phyloP scores from a whole-genome alignment of 2,888 invertebrate genomes.

The Cyaniris semiargus region DNA sequence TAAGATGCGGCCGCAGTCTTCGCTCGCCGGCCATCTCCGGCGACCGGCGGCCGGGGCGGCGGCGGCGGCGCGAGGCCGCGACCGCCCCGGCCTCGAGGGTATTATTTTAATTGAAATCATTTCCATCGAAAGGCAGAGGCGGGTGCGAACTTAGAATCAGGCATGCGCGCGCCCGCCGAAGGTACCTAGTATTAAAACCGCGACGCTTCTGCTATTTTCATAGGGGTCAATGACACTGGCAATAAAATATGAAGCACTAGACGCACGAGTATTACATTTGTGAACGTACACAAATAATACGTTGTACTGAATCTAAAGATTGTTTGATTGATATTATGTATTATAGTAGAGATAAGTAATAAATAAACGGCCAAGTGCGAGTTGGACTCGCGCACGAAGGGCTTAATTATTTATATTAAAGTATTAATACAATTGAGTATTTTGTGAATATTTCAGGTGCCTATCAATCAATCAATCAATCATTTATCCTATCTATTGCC shows the following conservation, averaged over 20 bases:
- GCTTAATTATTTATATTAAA: no score
- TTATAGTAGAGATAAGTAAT: not conserved
- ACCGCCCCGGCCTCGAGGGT: slow-evolving; percentile 44
- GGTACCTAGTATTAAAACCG: slow-evolving; percentile 63
- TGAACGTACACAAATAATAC: not conserved
- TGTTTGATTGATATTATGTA: not conserved
- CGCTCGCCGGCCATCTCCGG: slow-evolving; percentile 44
- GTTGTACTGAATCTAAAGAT: slow-evolving; percentile 4
- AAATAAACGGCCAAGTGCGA: not conserved
- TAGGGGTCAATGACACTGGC: slow-evolving; percentile 67
- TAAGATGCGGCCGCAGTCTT: slow-evolving; percentile 78
- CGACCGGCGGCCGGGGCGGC: slow-evolving; percentile 39
- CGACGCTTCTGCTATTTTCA: slow-evolving; percentile 64
- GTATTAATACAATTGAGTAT: no score
- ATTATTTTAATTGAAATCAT: slow-evolving; percentile 69
- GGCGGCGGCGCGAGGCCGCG: slow-evolving; percentile 43
- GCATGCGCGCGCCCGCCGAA: slow-evolving; percentile 71
- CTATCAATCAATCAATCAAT: no score
- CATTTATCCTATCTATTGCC: no score
- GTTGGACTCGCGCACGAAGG: no score
- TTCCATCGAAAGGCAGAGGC: slow-evolving; percentile 61
- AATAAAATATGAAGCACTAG: slow-evolving; percentile 56
- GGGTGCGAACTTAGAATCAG: slow-evolving; percentile 71
- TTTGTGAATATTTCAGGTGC: no score
- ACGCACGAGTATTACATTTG: slow-evolving; percentile 42